Percentiles rank a stretch among this genome's conserved stretches.
These are phyloP conservation scores for Steatornis caripensis DNA, from an alignment of 2,113 vertebrate species.

Conservation along the genomic window DNA sequence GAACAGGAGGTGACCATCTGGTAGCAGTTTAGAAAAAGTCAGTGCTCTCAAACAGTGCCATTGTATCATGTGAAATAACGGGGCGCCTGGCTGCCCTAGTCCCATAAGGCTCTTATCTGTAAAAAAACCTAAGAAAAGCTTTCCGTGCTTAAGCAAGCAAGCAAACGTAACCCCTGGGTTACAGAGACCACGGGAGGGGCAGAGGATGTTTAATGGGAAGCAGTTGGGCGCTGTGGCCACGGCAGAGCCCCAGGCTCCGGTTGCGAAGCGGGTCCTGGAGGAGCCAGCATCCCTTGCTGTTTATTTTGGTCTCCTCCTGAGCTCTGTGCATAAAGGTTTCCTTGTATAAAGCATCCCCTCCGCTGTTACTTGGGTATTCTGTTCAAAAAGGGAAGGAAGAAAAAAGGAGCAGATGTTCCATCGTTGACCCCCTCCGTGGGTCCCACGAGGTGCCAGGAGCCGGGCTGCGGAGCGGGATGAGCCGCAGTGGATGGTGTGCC, in stretches of 20 bases:
- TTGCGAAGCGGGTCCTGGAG: neutral
- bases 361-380: neutral
- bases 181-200: neutral
- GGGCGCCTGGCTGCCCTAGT: constrained; percentile 1
- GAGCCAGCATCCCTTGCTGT: neutral
- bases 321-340: neutral
- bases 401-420: neutral
- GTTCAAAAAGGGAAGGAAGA: neutral
- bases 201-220: neutral
- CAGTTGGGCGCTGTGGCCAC: neutral
- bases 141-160: constrained; percentile 50
- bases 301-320: neutral
- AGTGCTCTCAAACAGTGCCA: constrained; percentile 1
- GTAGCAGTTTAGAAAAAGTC: constrained; percentile 57
- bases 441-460: neutral
- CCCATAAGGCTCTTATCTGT: neutral
- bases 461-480: neutral
- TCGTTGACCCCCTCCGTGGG: neutral
- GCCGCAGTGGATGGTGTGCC: rapidly evolving
- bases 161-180: constrained; percentile 17
- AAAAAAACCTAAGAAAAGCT: neutral
- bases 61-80: constrained; percentile 27
- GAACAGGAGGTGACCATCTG: constrained; percentile 64
- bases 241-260: neutral
- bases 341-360: neutral